These are phyloP conservation scores for Hephaestus fuliginosus DNA, from an alignment of 2,797 vertebrate species.

Conservation along the genomic window DNA sequence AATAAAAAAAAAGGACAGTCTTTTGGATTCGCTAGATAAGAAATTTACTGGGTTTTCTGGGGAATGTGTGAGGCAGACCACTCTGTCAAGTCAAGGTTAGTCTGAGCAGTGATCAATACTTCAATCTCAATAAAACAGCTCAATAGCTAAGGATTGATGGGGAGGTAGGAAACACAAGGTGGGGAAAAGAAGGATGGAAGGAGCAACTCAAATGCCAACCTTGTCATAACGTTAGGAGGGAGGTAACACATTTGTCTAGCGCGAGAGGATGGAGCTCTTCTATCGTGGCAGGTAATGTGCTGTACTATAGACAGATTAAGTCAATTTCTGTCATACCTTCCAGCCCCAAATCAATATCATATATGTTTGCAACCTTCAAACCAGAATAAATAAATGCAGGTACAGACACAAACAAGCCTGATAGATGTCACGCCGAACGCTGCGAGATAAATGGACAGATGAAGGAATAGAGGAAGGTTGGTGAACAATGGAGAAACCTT, in stretches of 20 bases:
- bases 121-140: conserved; percentile 96
- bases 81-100: conserved; percentile 88
- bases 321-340: conserved; percentile 77
- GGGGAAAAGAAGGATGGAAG: conserved; percentile 63
- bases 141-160: conserved; percentile 89
- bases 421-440: conserved; percentile 69
- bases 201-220: conserved; percentile 76
- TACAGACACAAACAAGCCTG: conserved; percentile 59
- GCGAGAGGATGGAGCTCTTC: conserved; percentile 54
- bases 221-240: conserved; percentile 75
- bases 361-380: conserved; percentile 83
- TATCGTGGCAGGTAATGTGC: conserved; percentile 66
- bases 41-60: conserved; percentile 83
- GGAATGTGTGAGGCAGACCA: conserved; percentile 55
- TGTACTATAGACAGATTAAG: conserved; percentile 62
- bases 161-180: conserved; percentile 61
- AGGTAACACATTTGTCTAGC: conserved; percentile 69
- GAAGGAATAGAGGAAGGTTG: background rate
- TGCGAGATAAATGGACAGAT: conserved; percentile 61
- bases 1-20: conserved; percentile 41
- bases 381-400: conserved; percentile 80
- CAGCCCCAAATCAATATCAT: conserved; percentile 86
- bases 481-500: conserved; percentile 25
- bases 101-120: conserved; percentile 93
- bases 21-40: conserved; percentile 77